Percentiles rank a stretch among this genome's conserved stretches.
Conservation (phyloP, 1,140 invertebrate species). For the Caenorhabditis remanei region DNA sequence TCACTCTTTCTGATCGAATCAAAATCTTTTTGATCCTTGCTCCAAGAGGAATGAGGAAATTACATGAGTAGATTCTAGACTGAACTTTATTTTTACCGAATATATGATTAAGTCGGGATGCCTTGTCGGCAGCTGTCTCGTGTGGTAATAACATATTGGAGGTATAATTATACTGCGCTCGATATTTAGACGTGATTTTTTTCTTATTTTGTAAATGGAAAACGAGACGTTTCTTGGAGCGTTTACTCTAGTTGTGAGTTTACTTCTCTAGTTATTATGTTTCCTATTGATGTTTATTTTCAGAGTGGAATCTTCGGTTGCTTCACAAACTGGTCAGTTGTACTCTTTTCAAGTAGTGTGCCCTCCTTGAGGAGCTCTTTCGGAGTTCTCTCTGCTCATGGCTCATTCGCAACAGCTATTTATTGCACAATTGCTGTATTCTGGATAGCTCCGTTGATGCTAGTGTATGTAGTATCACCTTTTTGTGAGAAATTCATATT, state of each 20-base stretch:
- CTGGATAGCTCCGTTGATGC: not conserved
- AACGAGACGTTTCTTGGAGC: not conserved
- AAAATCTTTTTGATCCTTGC: constrained; percentile 10
- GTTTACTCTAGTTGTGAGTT: constrained; percentile 17
- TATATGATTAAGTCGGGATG: constrained; percentile 2
- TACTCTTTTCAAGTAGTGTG: not conserved
- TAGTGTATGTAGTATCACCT: not conserved
- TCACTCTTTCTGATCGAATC: not conserved
- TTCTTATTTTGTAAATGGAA: constrained; percentile 1
- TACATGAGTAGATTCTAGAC: not conserved
- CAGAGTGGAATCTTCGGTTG: constrained; percentile 5
- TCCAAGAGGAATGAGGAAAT: not conserved
- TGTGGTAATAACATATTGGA: not conserved
- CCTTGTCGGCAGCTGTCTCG: not conserved
- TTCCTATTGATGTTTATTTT: not conserved
- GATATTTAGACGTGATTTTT: not conserved
- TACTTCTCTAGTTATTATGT: not conserved
- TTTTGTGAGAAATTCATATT: not conserved
- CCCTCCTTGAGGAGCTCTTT: constrained; percentile 21
- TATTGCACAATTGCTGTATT: not conserved
- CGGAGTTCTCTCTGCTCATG: constrained; percentile 22
- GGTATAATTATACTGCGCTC: not conserved
- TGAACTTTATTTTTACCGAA: constrained; percentile 12
- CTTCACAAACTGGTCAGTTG: constrained; percentile 30
- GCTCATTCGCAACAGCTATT: not conserved